phyloP scores from a whole-genome alignment of 1,140 invertebrate genomes.

The Archivesica marissinica region DNA sequence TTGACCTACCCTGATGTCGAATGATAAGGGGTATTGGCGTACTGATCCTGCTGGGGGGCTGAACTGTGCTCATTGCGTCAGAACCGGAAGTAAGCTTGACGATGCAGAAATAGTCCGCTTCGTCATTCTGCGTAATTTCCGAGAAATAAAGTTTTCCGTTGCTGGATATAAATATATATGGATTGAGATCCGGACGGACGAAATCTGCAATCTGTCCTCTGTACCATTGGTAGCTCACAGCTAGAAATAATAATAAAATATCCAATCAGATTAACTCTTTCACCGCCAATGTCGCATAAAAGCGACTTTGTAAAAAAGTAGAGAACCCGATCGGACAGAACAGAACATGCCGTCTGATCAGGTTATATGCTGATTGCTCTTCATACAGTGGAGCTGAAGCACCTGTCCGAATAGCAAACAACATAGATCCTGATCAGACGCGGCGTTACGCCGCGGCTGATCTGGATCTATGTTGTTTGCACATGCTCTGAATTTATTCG shows the following conservation, averaged over 20 bases:
- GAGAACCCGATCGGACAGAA: too few species aligned
- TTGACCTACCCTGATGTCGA: constrained; percentile 57
- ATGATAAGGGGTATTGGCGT: constrained; percentile 67
- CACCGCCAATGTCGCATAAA: too few species aligned
- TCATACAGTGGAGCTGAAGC: too few species aligned
- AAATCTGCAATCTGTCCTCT: constrained; percentile 65
- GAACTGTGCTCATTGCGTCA: constrained; percentile 67
- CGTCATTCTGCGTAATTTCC: constrained; percentile 68
- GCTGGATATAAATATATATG: constrained; percentile 73
- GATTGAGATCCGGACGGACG: constrained; percentile 71
- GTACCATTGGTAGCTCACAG: constrained; percentile 75
- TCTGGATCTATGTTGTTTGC: too few species aligned
- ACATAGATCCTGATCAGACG: too few species aligned
- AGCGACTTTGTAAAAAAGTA: too few species aligned
- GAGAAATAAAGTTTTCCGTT: constrained; percentile 78
- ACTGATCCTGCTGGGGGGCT: constrained; percentile 73
- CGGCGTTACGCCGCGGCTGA: too few species aligned
- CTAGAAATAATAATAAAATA: constrained; percentile 30
- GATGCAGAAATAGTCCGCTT: constrained; percentile 70
- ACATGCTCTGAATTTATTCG: too few species aligned
- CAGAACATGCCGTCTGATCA: too few species aligned
- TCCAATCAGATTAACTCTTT: not conserved
- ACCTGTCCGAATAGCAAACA: too few species aligned
- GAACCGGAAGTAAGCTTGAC: constrained; percentile 71
- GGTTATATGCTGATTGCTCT: too few species aligned